Evolutionary conservation across 2,113 vertebrate species (phyloP), one percentile per base, ranked within the genome.

Genomic region (Fulica atra): DNA sequence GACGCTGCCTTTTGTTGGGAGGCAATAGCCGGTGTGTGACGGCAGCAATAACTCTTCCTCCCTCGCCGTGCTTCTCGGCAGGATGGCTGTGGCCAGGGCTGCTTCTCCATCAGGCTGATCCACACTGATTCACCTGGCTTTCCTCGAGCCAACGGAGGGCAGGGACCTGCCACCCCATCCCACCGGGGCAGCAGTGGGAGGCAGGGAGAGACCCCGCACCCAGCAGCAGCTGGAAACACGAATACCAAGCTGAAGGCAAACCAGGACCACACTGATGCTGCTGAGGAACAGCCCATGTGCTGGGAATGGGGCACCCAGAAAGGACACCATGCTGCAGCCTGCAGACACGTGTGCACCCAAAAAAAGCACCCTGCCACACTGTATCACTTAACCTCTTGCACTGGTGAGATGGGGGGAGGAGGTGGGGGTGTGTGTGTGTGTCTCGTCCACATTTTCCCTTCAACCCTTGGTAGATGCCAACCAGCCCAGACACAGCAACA

Each of bases 1-100:
- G 78, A 31, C 89, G 5, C 93, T 97, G 93, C 89, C 95, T 92
- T 90, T 93, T 95, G 89, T 92, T 7, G 84, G 94, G 91, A 94
- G 69, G 77, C 46, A 74, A 86, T 72, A 82, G 89, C 94, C 63
- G 85, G 40, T 48, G 79, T 73, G 88, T 88, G 93, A 92, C 89
- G 66, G 85, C 79, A 51, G 95, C 89, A 86, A 90, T 80, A 96
- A 83, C 89, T 96, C 92, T 92, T 88, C 61, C 68, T 86, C 51
- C 36, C 40, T 36, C 0, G 1, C 71, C 1, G 0, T 0, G 3
- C 36, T 84, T 16, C 83, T 60, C 14, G 0, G 81, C 1, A 3
- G 86, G 69, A 25, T 24, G 53, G 68, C 71, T 50, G 71, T 2
- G 0, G 64, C 40, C 69, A 20, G 36, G 5, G 13, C 19, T 57